phyloP scores from a whole-genome alignment of 2,888 invertebrate species.

The Itoplectis maculator region DNA sequence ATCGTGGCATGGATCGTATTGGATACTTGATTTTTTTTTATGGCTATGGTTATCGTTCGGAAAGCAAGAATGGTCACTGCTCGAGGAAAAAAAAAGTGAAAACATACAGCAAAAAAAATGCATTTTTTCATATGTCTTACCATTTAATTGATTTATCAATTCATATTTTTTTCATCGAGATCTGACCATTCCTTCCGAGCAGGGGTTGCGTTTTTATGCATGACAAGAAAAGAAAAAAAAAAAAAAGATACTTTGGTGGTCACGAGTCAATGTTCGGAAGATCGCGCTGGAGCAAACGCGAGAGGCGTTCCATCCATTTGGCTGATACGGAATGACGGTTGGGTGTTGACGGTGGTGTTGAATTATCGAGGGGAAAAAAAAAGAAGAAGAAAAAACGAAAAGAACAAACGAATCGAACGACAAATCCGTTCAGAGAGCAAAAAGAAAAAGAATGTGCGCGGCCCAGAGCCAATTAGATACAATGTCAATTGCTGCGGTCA shows the following conservation, averaged over 20 bases:
- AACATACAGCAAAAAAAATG: neutral
- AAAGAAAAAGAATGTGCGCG: conserved; percentile 37
- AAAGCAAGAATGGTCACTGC: neutral
- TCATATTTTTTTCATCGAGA: neutral
- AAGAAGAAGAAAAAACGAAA: neutral
- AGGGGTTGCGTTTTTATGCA: conserved; percentile 43
- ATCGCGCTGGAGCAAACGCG: conserved; percentile 6
- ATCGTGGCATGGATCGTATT: conserved; percentile 45
- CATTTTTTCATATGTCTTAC: neutral
- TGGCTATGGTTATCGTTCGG: conserved; percentile 43
- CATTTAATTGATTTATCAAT: neutral
- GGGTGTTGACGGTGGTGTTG: neutral
- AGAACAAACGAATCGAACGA: conserved; percentile 5
- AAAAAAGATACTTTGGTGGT: conserved; percentile 24
- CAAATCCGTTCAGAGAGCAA: conserved; percentile 16
- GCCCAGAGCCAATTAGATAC: conserved; percentile 38
- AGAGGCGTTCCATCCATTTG: conserved; percentile 2
- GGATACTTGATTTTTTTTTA: conserved; percentile 37
- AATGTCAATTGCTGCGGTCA: conserved; percentile 47
- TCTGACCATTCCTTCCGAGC: conserved; percentile 11
- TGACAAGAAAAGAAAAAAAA: conserved; percentile 33
- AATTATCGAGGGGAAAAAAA: neutral
- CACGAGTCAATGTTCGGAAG: conserved; percentile 42
- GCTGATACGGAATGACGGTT: conserved; percentile 29
- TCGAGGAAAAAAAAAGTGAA: neutral